Base-by-base conservation (phyloP, 30 jellyfish, hydroid and myxozoan species). In the Nemopilema nomurai region DNA sequence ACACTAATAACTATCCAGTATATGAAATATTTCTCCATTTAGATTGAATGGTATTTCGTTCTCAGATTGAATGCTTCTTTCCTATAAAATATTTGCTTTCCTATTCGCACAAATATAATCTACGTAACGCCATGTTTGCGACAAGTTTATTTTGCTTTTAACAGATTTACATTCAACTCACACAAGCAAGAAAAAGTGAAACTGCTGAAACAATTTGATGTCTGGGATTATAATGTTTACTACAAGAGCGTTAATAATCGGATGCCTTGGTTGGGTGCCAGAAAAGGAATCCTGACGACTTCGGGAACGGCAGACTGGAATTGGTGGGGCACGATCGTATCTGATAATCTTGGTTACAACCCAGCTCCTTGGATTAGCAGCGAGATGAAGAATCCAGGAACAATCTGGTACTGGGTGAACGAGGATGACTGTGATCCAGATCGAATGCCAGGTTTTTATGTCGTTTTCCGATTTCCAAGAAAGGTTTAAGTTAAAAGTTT, bases 391-490 rank as follows among this genome's bases (percentile, higher is more conserved):
- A 71, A 85, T 32, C 97, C 97, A 49, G 95, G 95, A 23, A 52
- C 69, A 18, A 90, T 90, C 74, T 90, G 97, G 97, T 90, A 90
- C 64, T 90, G 89, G 90, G 52, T 90, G 21, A 90, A 90, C 49
- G 97, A 90, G 74, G 95, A 90, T 64, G 97, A 90, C 52, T 90
- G 97, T 83, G 62, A 71, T 49, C 86, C 89, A 8, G 87, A 84
- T 31, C 62, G 95, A 62, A 79, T 17, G 77, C 89, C 91, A 76
- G 92, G 97, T 90, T 74, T 23, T 25, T 20, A 18, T n/a, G 26
- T 29, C 0, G 22, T 1, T 52, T 78, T 51, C 64, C 19, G 9
- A 74, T 28, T 19, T 18, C 18, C 30, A 7, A 19, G 29, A 63
- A 3, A 8, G 27, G 18, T 41, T 74, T 72, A 28, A 18, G 13